These are phyloP conservation scores for Colinus virginianus DNA, from an alignment of 2,113 vertebrate genomes.

Conservation along the genomic window DNA sequence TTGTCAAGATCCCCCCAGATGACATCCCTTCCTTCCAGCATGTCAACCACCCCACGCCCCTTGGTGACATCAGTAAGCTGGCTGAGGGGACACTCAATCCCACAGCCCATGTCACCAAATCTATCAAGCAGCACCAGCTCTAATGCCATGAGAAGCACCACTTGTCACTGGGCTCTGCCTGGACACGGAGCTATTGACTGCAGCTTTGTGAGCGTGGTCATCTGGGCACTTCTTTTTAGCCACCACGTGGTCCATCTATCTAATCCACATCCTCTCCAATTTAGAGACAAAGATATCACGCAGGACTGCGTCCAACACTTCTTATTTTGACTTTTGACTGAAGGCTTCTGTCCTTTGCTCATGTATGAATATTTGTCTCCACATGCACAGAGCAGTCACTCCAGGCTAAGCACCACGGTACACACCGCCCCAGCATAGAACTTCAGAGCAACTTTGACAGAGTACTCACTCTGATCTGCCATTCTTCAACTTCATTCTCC, in stretches of 20 bases:
- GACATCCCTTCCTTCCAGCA: not conserved
- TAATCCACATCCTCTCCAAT: not conserved
- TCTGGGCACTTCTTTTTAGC: not conserved
- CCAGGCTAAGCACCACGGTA: not conserved
- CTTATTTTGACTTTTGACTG: not conserved
- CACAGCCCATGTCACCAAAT: not conserved
- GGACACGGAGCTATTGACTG: not conserved
- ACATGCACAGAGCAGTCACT: not conserved
- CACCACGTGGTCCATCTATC: not conserved
- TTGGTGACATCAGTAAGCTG: not conserved
- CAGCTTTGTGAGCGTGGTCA: not conserved
- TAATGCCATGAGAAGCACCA: not conserved
- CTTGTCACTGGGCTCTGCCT: not conserved
- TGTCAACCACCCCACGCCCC: no score
- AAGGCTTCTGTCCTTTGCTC: not conserved
- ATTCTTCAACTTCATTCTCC: conserved; percentile 89
- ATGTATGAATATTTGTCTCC: not conserved
- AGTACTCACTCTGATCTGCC: conserved; percentile 89
- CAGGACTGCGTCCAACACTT: not conserved
- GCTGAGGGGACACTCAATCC: not conserved
- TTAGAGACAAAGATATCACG: not conserved
- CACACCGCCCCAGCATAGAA: not conserved
- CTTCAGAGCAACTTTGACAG: not conserved
- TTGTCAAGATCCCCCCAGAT: not conserved
- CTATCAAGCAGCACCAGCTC: no score